A percentile compares a stretch with the other conserved stretches of the same genome.
These are phyloP conservation scores for Diplolepis rosae DNA, from an alignment of 2,888 invertebrate species.

Conservation along the genomic window DNA sequence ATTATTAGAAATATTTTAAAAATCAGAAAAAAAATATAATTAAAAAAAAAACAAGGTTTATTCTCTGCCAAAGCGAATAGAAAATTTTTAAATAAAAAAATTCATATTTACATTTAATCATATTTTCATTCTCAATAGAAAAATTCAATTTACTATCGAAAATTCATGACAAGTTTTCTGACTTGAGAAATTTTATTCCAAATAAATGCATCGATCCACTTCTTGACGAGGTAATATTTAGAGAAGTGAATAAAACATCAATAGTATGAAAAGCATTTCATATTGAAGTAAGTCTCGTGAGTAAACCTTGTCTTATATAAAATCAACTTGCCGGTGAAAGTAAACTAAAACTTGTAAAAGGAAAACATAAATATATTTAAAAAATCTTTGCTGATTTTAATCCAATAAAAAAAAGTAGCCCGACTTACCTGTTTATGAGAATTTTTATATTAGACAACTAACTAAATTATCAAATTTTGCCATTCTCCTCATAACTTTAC, in stretches of 20 bases:
- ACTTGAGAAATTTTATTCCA: background rate
- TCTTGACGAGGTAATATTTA: background rate
- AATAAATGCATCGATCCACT: background rate
- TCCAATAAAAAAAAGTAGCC: background rate
- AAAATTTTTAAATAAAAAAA: background rate
- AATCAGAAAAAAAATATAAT: background rate
- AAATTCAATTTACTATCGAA: background rate
- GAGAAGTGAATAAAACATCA: conserved; percentile 2
- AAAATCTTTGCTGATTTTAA: background rate
- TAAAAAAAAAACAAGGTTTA: background rate
- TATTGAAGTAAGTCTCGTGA: conserved; percentile 28
- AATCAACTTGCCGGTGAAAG: conserved; percentile 27
- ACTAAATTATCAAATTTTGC: background rate
- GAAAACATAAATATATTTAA: conserved; percentile 2
- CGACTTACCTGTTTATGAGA: no score
- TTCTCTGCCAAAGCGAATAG: no score
- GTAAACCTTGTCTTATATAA: conserved; percentile 31
- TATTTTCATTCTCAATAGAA: background rate
- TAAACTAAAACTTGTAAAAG: conserved; percentile 15
- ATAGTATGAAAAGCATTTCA: conserved; percentile 19
- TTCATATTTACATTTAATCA: background rate
- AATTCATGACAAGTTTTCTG: background rate
- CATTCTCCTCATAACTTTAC: background rate
- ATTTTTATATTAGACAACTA: no score
- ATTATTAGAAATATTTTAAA: conserved; percentile 8